Evolutionary conservation across 2,888 invertebrate genomes (phyloP).

Genomic region (Andrena haemorrhoa): DNA sequence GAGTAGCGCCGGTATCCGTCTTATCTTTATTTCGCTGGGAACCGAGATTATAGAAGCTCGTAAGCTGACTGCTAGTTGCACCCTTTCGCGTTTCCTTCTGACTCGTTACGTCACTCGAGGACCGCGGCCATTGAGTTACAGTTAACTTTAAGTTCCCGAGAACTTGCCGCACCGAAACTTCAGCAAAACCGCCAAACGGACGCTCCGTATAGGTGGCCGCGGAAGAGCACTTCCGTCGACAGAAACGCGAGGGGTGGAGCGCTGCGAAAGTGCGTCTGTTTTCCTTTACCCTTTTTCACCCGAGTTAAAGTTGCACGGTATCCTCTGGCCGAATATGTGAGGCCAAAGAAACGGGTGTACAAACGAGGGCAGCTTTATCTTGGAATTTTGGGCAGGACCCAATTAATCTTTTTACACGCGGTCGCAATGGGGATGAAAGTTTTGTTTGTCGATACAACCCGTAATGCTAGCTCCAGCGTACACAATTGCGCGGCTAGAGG

Average conservation of each 20-base stretch:
- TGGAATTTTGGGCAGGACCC: slow-evolving; percentile 12
- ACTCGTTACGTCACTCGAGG: slow-evolving; percentile 61
- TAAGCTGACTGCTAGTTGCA: slow-evolving; percentile 22
- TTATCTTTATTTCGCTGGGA: not conserved
- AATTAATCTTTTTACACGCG: slow-evolving; percentile 25
- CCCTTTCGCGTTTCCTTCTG: slow-evolving; percentile 58
- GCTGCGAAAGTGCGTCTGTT: slow-evolving; percentile 43
- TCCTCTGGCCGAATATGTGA: slow-evolving; percentile 23
- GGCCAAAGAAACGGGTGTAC: slow-evolving; percentile 1
- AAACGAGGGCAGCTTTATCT: slow-evolving; percentile 15
- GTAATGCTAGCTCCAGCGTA: not conserved
- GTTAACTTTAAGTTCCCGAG: slow-evolving; percentile 71
- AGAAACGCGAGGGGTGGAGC: slow-evolving; percentile 40
- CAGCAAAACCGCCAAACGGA: slow-evolving; percentile 66
- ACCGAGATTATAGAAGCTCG: not conserved
- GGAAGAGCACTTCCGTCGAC: slow-evolving; percentile 43
- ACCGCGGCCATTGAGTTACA: slow-evolving; percentile 65
- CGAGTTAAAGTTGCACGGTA: slow-evolving; percentile 35
- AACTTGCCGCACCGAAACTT: slow-evolving; percentile 74
- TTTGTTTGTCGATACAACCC: slow-evolving; percentile 1
- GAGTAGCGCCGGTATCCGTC: not conserved
- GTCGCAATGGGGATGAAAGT: not conserved
- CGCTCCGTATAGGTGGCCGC: slow-evolving; percentile 37
- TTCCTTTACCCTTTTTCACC: slow-evolving; percentile 23
- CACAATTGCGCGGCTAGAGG: not conserved